These are phyloP conservation scores for Cylloceria caligata DNA, from an alignment of 2,888 invertebrate genomes.

Conservation along the genomic window DNA sequence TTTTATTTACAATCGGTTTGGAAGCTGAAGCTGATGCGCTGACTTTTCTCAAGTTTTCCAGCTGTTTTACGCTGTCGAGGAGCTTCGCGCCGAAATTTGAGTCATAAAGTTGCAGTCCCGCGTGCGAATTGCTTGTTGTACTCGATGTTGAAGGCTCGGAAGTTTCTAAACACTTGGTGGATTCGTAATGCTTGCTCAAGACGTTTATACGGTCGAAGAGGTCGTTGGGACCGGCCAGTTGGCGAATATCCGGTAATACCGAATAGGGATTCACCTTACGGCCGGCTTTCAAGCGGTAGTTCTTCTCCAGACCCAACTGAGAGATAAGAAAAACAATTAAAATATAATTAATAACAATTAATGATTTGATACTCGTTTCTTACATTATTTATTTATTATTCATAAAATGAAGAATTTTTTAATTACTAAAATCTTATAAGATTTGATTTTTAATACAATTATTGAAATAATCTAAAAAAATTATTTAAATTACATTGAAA, in stretches of 20 bases:
- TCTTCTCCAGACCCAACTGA: constrained; percentile 79
- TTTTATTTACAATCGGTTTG: not conserved
- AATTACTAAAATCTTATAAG: too few relatives aligned
- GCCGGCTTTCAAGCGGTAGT: constrained; percentile 64
- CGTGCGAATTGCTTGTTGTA: constrained; percentile 56
- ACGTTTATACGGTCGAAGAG: constrained; percentile 71
- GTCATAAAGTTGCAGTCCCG: constrained; percentile 68
- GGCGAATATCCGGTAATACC: constrained; percentile 71
- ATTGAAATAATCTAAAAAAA: too few relatives aligned
- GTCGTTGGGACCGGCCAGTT: constrained; percentile 71
- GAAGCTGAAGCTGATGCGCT: not conserved
- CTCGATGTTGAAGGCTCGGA: constrained; percentile 41
- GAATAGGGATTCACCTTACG: constrained; percentile 73
- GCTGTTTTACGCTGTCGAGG: constrained; percentile 4
- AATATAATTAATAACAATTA: not conserved
- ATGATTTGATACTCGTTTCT: not conserved
- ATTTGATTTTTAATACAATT: too few relatives aligned
- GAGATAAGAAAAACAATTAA: constrained; percentile 16
- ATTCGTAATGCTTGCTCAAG: constrained; percentile 74
- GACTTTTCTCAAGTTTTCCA: constrained; percentile 55
- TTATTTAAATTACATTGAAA: too few relatives aligned
- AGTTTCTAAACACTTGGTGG: constrained; percentile 43
- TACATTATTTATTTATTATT: not conserved
- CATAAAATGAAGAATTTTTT: not conserved
- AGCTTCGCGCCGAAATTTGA: constrained; percentile 70